Evolutionary conservation across 2,113 vertebrate genomes (phyloP), one percentile per base, ranked within the genome.

Genomic region (Panthera leo): DNA sequence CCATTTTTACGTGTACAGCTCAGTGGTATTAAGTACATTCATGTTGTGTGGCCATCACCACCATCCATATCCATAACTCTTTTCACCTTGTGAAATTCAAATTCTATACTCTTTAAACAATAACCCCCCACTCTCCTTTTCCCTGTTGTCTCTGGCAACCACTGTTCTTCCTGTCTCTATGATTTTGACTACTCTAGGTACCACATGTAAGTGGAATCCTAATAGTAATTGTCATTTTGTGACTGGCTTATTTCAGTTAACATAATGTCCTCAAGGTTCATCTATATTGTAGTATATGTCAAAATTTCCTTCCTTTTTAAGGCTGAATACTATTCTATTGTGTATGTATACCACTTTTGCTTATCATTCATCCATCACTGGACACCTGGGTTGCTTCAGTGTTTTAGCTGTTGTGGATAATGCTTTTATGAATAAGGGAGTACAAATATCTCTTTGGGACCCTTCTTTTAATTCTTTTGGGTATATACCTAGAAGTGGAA

Each of bases 261-360:
- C 7, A 12, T 51, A 48, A 92, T 48, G 27, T 79, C 18, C 61
- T 70, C 9, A 51, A 75, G 42, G 34, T 75, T 92, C 19, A 63
- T 13, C 48, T 31, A 29, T 45, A 75, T 70, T 65, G 58, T 67
- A 61, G 63, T 61, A 21, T n/a, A 7, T 45, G 63, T 70, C 36
- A 48, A 23, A 68, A 91, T 91, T 79, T 85, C 80, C 71, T 85
- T 95, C 39, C 80, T 70, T 78, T 78, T 91, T 58, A 58, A 70
- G 63, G 16, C n/a, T 48, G 23, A 68, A 34, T 85, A 39, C 45
- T 67, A 39, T 68, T 70, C 39, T 34, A 61, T 55, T 79, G 9
- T 39, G 42, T 6, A 3, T 85, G 4, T 68, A 34, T 58, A 31
- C 21, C 19, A 53, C 18, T 83, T 73, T 73, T 89, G 76, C 67